Percentiles rank a stretch among this genome's conserved stretches.
Evolutionary conservation across 2,888 invertebrate species (phyloP).

Genomic region (Mesorhabditis sp.): DNA sequence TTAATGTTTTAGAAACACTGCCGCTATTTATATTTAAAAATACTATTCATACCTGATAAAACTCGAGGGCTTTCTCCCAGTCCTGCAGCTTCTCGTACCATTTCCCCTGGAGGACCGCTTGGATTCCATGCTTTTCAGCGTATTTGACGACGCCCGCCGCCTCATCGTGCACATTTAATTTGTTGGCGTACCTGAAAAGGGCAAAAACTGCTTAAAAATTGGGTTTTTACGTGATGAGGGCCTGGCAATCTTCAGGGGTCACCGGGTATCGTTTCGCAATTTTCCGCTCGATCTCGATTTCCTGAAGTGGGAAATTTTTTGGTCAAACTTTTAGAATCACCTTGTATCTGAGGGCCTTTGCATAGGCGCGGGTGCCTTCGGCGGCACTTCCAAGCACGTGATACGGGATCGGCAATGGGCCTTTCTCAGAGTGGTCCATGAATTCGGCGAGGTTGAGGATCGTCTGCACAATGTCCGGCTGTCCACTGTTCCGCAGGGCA

Average conservation of each 20-base stretch:
- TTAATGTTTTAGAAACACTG: too few relatives aligned
- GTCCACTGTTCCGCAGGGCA: conserved; percentile 73
- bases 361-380: conserved; percentile 83
- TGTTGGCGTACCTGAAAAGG: conserved; percentile 82
- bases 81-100: conserved; percentile 99
- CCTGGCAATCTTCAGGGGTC: too few relatives aligned
- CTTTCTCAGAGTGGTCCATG: conserved; percentile 96
- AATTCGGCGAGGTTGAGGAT: conserved; percentile 90
- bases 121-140: conserved; percentile 62
- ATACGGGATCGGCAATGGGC: conserved; percentile 83
- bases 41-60: conserved; percentile 68
- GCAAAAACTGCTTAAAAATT: neutral
- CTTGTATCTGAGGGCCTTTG: conserved; percentile 76
- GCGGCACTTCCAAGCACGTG: conserved; percentile 85
- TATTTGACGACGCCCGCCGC: conserved; percentile 85
- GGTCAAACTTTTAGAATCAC: too few relatives aligned
- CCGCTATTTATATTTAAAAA: too few relatives aligned
- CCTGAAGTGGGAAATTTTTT: too few relatives aligned
- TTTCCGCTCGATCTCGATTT: too few relatives aligned
- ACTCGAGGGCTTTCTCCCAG: conserved; percentile 89
- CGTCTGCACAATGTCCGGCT: conserved; percentile 49
- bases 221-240: too few relatives aligned
- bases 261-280: too few relatives aligned
- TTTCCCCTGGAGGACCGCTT: conserved; percentile 68
- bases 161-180: conserved; percentile 94